Evolutionary conservation across 2,113 vertebrate genomes (phyloP), one percentile per base, ranked within the genome.

Genomic region (Myxocyprinus asiaticus): DNA sequence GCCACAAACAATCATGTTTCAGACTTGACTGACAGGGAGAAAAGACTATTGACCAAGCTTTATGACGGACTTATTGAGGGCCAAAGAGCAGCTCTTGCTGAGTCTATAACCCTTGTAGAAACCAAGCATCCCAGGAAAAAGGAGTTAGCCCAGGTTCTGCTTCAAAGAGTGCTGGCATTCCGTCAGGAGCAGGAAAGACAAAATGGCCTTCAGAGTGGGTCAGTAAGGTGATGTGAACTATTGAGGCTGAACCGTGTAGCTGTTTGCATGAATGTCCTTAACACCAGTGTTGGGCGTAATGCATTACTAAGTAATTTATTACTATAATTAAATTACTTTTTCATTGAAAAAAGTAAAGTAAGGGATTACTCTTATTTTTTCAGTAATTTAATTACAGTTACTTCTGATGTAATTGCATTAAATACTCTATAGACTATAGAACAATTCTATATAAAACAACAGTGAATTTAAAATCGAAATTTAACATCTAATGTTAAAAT

Each of bases 131-230:
- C 83, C 56, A 92, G 95, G 84, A 99, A 98, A 83, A 98, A 95
- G 81, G 93, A 95, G 85, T 79, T 99, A 80, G 96, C 97, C 0
- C 97, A 97, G 90, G 92, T 95, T 77, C 94, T 99, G 70, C 94
- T 99, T 83, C 96, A 98, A 92, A 96, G 91, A 90, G 94, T 99
- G 48, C 87, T 98, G 88, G 88, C 85, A 76, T 91, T 94, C 90
- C 93, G 92, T 89, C 92, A 87, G 89, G 91, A 96, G 85, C 94
- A 94, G 87, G 97, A 98, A 82, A 86, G 82, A 3, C 85, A 86
- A 50, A 95, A 95, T 83, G 91, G 95, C 98, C 81, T 99, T 99
- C 92, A 95, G 98, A 96, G 93, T 99, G 83, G 97, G 97, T 98
- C 88, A 94, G 95, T 94, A 33, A n/a, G 11, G 12, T 53, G 67